Conservation (phyloP, 2,888 invertebrate species). For the Balanococcus diminutus region DNA sequence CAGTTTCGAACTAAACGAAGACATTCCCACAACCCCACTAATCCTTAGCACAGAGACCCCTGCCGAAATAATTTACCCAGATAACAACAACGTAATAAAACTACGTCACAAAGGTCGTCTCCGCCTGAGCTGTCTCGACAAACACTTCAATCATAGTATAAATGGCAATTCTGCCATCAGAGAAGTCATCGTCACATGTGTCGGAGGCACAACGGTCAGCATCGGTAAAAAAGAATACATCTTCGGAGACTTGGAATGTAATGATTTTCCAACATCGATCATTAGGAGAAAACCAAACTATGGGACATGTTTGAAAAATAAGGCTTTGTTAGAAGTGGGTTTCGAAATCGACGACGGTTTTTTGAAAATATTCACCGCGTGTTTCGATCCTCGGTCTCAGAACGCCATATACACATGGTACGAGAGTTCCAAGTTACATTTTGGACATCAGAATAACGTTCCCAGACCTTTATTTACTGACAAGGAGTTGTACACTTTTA, state of each 20-base stretch:
- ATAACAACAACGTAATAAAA: neutral
- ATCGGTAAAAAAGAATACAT: neutral
- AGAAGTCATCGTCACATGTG: constrained; percentile 5
- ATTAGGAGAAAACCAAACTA: neutral
- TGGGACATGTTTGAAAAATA: neutral
- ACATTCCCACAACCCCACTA: constrained; percentile 15
- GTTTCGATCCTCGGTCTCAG: neutral
- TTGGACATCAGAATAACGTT: neutral
- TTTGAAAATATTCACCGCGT: constrained; percentile 8
- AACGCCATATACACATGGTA: neutral
- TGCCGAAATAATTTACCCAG: constrained; percentile 24
- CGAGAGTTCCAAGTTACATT: neutral
- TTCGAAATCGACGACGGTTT: neutral
- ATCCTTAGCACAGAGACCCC: neutral
- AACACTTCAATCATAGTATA: neutral
- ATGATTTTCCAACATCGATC: neutral
- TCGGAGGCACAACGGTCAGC: neutral
- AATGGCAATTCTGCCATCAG: neutral
- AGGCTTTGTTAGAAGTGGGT: neutral
- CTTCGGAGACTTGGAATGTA: constrained; percentile 32
- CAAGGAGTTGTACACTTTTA: neutral
- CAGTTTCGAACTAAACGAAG: neutral
- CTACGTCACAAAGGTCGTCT: neutral
- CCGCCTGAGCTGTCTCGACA: neutral
- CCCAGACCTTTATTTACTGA: neutral